Conservation (phyloP, 1,140 invertebrate genomes). For the Camponotus floridanus region DNA sequence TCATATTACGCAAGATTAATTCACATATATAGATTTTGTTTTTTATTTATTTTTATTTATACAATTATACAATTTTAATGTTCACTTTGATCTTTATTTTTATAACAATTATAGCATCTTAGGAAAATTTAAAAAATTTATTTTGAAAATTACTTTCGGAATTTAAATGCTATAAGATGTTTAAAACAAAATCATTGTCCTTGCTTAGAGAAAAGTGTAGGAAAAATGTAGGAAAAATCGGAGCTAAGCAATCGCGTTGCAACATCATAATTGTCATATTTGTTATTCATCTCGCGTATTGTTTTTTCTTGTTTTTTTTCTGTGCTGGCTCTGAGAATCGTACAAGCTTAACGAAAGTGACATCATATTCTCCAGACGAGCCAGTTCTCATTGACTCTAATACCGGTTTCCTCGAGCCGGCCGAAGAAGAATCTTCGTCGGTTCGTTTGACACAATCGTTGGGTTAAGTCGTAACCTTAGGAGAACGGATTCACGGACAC, state of each 20-base stretch:
- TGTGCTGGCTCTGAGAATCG: background rate
- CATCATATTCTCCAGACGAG: conserved; percentile 41
- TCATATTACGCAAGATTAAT: background rate
- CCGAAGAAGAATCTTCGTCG: conserved; percentile 27
- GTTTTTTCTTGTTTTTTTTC: conserved; percentile 2
- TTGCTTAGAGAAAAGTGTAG: conserved; percentile 19
- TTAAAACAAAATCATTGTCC: background rate
- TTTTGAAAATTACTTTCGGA: background rate
- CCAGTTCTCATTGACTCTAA: conserved; percentile 52
- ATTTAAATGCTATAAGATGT: background rate
- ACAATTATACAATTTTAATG: background rate
- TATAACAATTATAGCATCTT: background rate
- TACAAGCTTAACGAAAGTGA: conserved; percentile 38
- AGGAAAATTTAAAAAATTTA: background rate
- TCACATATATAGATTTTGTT: background rate
- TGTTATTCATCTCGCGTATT: conserved; percentile 28
- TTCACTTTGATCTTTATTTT: background rate
- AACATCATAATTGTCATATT: background rate
- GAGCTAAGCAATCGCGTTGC: conserved; percentile 10
- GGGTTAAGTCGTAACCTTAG: conserved; percentile 27
- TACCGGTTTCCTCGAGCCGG: conserved; percentile 36
- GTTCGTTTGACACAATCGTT: conserved; percentile 13
- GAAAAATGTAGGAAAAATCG: conserved; percentile 21
- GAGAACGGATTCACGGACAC: conserved; percentile 10
- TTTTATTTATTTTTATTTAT: background rate